Conservation (phyloP, 2,113 vertebrate species). For the Crotophaga sulcirostris region DNA sequence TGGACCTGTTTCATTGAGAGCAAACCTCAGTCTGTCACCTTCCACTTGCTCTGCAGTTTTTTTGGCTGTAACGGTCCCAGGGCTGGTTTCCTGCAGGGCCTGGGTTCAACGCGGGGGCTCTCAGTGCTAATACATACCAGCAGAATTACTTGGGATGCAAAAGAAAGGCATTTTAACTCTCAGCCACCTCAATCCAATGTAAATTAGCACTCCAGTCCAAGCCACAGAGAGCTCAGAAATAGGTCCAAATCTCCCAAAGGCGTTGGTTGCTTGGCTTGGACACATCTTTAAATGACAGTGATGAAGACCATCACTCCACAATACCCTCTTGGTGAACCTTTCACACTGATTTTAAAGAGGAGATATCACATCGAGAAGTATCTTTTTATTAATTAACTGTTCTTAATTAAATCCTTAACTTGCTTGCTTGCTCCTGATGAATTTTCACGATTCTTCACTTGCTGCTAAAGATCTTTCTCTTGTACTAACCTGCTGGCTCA, state of each 20-base stretch:
- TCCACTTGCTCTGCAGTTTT: neutral
- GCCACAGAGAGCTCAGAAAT: neutral
- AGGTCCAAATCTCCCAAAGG: neutral
- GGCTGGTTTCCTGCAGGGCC: neutral
- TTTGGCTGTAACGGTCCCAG: neutral
- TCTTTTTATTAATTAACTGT: neutral
- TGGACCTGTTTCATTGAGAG: neutral
- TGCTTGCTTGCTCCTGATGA: neutral
- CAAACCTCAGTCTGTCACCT: neutral
- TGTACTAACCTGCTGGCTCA: constrained; percentile 14
- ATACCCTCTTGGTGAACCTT: neutral
- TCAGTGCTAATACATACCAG: neutral
- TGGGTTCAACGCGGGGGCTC: neutral
- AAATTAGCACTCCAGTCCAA: neutral
- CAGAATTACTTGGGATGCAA: neutral
- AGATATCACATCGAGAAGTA: neutral
- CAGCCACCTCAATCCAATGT: neutral
- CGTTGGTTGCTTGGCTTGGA: neutral
- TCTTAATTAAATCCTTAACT: constrained; percentile 4
- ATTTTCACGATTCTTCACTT: neutral
- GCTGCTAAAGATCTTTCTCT: neutral
- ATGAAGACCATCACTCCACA: neutral
- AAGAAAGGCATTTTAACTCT: neutral
- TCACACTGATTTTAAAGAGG: neutral
- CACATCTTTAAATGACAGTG: neutral